Evolutionary conservation across 2,888 invertebrate genomes (phyloP), one percentile per base, ranked within the genome.

Genomic region (Blera fallax): DNA sequence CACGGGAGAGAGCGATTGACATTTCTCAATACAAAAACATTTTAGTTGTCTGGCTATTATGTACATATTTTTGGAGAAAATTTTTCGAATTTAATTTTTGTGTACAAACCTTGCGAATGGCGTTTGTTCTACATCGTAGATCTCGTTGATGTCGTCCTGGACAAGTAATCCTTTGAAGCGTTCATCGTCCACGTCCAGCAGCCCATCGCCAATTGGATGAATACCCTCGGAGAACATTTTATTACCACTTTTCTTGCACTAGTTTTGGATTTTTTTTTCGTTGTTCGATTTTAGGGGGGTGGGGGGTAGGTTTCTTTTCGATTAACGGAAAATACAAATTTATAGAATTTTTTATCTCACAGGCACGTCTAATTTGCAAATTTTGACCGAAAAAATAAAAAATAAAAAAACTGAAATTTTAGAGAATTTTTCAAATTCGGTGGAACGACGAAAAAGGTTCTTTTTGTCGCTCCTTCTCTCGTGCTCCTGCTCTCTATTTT

Each of bases 91-190:
- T 2, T 1, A 16, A 32, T 45, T 21, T 27, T 1, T 11, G 5
- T 16, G 14, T 67, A 88, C 93, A 93, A 93, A 96, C 96, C 96
- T 96, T 94, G 96, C 96, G 93, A 96, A 96, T 90, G 96, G 96
- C 90, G 95, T 95, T 93, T 96, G 95, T 92, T 96, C 96, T 90
- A 96, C 95, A 92, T 95, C 95, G 92, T 96, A 96, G 88, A 95
- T 94, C 89, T 95, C 95, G 89, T 95, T 94, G 92, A 96, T 96
- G 89, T 95, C 94, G 91, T 95, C 95, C 91, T 94, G 94, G 89
- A 95, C 95, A 92, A 96, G 94, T 91, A 96, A 93, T 91, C 94
- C 94, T 89, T 94, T 93, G 89, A 95, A 93, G 90, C 94, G 93
- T 89, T 95, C 95, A 91, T 95, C 94, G 76, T 94, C 94, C 90